Evolutionary conservation across 2,888 invertebrate genomes (phyloP), one percentile per base, ranked within the genome.

Genomic region (Nebria brevicollis): DNA sequence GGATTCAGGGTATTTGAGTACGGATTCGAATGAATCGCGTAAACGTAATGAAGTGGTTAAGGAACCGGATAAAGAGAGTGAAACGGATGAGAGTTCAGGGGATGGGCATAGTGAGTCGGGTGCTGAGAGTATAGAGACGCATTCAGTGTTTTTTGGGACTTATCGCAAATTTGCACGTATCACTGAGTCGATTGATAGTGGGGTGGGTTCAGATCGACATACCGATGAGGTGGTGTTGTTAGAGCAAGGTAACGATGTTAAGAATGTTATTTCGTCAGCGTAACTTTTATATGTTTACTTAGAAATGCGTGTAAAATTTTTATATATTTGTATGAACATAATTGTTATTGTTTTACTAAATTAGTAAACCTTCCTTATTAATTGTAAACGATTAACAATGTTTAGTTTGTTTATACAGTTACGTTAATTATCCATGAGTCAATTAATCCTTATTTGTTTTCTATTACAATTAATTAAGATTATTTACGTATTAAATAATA

Each of bases 41-140:
- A 90, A 84, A 84, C 90, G 89, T 86, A 87, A 13, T 87, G 92
- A 84, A 89, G 91, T 84, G 84, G 90, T 89, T 86, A 87, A 13
- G 87, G 92, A 84, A 89, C 91, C 84, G 8, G 81, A 81, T 42
- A 91, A 93, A 89, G 91, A 93, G 85, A 93, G 95, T 88, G 95
- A 93, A 86, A 95, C 95, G 83, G 95, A 95, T 83, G 95, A 95
- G 86, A 94, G 94, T n/a, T 92, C 93, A 83, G 94, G 94, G 65
- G 95, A 95, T 86, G 96, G 94, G 8, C 92, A 95, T 83, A 95
- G 96, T 89, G 96, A 96, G 89, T 96, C 96, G 34, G 96, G 96
- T 0, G 96, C 95, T 3, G 96, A 96, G 87, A 96, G 96, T 89
- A 91, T 96, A 42, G 96, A 95, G 86, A 96, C 96, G 0, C 95